Evolutionary conservation across 2,797 vertebrate species (phyloP).

Genomic region (Carapus acus): DNA sequence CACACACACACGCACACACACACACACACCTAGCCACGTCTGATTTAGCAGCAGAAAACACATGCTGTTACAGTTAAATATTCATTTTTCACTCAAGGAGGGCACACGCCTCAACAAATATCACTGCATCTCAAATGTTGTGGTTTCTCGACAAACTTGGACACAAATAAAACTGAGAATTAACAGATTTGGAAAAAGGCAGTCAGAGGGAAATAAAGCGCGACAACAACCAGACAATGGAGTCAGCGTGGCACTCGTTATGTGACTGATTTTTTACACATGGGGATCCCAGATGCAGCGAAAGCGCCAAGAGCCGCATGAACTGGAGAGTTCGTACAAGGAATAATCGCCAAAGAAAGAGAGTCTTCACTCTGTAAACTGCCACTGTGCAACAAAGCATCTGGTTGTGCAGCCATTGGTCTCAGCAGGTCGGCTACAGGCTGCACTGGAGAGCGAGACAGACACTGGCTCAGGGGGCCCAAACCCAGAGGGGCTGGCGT

Average conservation of each 20-base stretch:
- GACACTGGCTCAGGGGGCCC: too few species aligned
- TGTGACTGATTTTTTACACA: conserved; percentile 38
- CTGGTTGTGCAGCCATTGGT: too few species aligned
- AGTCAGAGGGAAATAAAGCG: conserved; percentile 4
- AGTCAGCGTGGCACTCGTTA: conserved; percentile 25
- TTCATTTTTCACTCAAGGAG: conserved; percentile 11
- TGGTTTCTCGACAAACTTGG: conserved; percentile 19
- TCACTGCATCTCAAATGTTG: conserved; percentile 21
- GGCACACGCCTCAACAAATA: conserved; percentile 23
- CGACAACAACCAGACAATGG: conserved; percentile 4
- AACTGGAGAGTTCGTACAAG: conserved; percentile 3
- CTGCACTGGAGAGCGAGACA: too few species aligned
- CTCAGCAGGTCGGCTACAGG: too few species aligned
- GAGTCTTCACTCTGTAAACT: too few species aligned
- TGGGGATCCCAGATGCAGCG: conserved; percentile 14
- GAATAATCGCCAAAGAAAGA: too few species aligned
- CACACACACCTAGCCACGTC: background rate
- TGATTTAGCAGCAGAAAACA: background rate
- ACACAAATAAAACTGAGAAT: conserved; percentile 21
- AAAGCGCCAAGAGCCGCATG: conserved; percentile 13
- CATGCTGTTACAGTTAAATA: background rate
- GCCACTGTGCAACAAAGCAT: too few species aligned
- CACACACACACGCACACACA: background rate
- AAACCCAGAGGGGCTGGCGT: too few species aligned
- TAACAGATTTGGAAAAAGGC: conserved; percentile 10